phyloP scores from a whole-genome alignment of 2,113 vertebrate genomes.

The Cyprinodon variegatus region DNA sequence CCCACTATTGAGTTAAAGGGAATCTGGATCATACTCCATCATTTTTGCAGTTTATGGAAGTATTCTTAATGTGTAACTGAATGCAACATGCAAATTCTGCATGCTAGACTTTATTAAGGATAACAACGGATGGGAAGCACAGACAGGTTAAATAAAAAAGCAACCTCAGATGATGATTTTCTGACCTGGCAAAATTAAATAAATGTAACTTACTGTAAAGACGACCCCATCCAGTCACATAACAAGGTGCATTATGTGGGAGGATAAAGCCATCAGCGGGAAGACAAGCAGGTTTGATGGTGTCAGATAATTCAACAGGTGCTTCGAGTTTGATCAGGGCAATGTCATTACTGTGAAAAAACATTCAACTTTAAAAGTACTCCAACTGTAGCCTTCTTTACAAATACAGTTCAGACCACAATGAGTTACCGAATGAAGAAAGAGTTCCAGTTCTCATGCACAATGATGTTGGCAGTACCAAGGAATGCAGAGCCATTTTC shows the following conservation, averaged over 20 bases:
- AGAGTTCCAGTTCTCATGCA: conserved; percentile 81
- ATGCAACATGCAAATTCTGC: too few species aligned
- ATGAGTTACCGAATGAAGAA: conserved; percentile 71
- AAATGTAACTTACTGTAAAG: conserved; percentile 81
- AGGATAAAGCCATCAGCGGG: conserved; percentile 72
- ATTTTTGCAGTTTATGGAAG: too few species aligned
- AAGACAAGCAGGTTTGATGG: conserved; percentile 83
- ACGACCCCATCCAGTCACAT: conserved; percentile 90
- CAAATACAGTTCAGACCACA: background rate
- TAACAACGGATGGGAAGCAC: background rate
- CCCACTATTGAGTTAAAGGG: too few species aligned
- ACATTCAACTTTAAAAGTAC: background rate
- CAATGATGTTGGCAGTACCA: conserved; percentile 74
- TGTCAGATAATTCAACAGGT: conserved; percentile 72
- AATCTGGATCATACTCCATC: too few species aligned
- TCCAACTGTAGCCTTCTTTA: too few species aligned
- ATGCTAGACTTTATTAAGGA: background rate
- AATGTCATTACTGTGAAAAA: conserved; percentile 83
- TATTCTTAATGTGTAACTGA: too few species aligned
- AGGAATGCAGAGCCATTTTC: conserved; percentile 72
- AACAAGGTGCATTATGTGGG: conserved; percentile 81
- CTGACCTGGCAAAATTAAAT: background rate
- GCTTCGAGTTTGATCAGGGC: conserved; percentile 87
- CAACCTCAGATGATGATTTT: background rate
- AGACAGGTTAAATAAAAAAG: background rate